Evolutionary conservation across 2,888 invertebrate genomes (phyloP).

Genomic region (Cryptophagus acutangulus): DNA sequence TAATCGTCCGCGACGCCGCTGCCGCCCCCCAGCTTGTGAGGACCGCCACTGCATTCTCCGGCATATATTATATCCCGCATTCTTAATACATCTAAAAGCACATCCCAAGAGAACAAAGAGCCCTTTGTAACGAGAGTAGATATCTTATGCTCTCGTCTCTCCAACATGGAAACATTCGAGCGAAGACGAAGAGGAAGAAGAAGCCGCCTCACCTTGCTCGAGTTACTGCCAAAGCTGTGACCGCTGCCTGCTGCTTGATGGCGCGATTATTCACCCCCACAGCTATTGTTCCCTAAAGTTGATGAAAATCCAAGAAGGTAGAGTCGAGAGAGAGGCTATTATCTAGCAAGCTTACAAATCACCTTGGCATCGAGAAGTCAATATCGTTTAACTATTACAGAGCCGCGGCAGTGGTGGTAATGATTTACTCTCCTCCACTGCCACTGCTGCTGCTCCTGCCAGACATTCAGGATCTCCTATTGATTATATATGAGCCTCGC

Average conservation of each 20-base stretch:
- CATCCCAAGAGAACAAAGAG: conserved; percentile 19
- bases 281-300: conserved; percentile 36
- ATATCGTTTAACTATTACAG: conserved; percentile 45
- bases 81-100: too few species aligned
- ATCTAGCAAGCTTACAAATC: conserved; percentile 40
- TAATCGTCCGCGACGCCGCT: conserved; percentile 18
- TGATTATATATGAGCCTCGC: conserved; percentile 39
- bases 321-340: conserved; percentile 33
- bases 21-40: conserved; percentile 11
- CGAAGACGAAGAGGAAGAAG: background rate
- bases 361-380: conserved; percentile 36
- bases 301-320: conserved; percentile 36
- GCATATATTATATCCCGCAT: conserved; percentile 17
- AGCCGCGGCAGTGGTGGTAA: conserved; percentile 31
- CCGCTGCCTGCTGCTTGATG: conserved; percentile 6
- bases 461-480: conserved; percentile 41
- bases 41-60: conserved; percentile 9
- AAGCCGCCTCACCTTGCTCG: conserved; percentile 1
- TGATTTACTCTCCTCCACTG: conserved; percentile 45
- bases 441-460: conserved; percentile 38
- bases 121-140: conserved; percentile 17
- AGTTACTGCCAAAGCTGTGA: too few species aligned
- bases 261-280: conserved; percentile 36
- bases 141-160: conserved; percentile 13
- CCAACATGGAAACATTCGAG: background rate